These are phyloP conservation scores for Plecturocebus donacophilus DNA, from an alignment of 2,113 vertebrate species.

Conservation along the genomic window DNA sequence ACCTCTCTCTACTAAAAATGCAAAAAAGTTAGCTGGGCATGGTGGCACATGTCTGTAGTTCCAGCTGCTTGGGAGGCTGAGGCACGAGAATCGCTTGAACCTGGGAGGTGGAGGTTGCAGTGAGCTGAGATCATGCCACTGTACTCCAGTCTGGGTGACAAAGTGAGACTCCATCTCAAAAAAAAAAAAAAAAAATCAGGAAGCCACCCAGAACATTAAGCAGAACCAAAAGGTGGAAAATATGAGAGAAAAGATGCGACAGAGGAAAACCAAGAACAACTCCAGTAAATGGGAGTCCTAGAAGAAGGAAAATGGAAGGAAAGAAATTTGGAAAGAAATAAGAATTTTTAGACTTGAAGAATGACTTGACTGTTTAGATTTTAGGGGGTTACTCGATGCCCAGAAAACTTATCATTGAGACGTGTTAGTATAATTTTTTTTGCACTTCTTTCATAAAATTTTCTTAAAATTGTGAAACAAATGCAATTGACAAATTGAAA, in stretches of 20 bases:
- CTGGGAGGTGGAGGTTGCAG: too few relatives aligned
- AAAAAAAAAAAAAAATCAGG: background rate
- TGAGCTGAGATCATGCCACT: too few relatives aligned
- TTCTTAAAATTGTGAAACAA: background rate
- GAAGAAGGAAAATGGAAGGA: background rate
- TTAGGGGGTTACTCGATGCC: background rate
- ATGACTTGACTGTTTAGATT: background rate
- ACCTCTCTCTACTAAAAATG: too few relatives aligned
- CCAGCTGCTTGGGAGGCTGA: too few relatives aligned
- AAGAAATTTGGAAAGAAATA: background rate
- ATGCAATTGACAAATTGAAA: background rate
- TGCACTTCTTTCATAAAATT: background rate
- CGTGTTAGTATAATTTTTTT: background rate
- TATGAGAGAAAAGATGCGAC: background rate
- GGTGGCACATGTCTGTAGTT: too few relatives aligned
- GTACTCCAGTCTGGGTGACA: too few relatives aligned
- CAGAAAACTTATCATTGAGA: background rate
- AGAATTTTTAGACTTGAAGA: background rate
- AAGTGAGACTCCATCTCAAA: too few relatives aligned
- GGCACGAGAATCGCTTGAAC: too few relatives aligned
- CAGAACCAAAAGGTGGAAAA: background rate
- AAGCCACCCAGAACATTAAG: background rate
- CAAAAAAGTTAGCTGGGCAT: too few relatives aligned
- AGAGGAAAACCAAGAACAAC: background rate
- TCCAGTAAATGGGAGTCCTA: background rate